phyloP scores from a whole-genome alignment of 37 sponge, comb jelly and placozoan species.

The Axinella damicornis region DNA sequence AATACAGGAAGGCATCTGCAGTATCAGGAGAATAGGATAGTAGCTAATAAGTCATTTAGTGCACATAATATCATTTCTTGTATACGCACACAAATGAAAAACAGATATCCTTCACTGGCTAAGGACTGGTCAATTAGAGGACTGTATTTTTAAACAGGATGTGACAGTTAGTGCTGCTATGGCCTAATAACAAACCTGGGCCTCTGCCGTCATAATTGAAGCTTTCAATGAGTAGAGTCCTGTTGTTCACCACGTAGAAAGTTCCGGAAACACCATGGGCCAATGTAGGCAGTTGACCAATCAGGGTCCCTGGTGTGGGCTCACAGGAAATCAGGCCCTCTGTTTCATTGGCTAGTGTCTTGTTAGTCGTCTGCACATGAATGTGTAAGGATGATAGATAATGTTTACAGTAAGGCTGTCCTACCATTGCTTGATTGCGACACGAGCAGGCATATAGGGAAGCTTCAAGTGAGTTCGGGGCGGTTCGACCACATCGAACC shows the following conservation, averaged over 20 bases:
- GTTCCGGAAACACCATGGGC: slow-evolving; percentile 1
- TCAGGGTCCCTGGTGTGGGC: slow-evolving; percentile 10
- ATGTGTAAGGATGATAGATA: too few relatives aligned
- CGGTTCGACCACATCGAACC: too few relatives aligned
- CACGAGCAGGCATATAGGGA: too few relatives aligned
- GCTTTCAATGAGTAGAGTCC: slow-evolving; percentile 2
- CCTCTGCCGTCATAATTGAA: slow-evolving; percentile 35
- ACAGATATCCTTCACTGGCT: too few relatives aligned
- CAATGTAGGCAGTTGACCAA: slow-evolving; percentile 15
- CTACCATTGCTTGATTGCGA: too few relatives aligned
- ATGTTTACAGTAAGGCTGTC: too few relatives aligned
- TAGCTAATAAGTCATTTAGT: background rate
- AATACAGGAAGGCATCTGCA: background rate
- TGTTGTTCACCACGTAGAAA: slow-evolving; percentile 11
- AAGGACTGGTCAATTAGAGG: background rate
- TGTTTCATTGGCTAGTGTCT: too few relatives aligned
- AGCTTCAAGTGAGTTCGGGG: too few relatives aligned
- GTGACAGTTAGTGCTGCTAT: background rate
- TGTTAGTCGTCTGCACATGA: too few relatives aligned
- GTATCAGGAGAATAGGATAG: background rate
- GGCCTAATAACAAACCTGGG: slow-evolving; percentile 1
- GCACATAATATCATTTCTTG: background rate
- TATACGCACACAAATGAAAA: too few relatives aligned
- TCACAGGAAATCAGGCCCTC: background rate
- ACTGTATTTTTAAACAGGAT: background rate